A percentile compares a stretch with the other conserved stretches of the same genome.
Conservation (phyloP, 2,113 vertebrate species). For the Calonectris borealis region DNA sequence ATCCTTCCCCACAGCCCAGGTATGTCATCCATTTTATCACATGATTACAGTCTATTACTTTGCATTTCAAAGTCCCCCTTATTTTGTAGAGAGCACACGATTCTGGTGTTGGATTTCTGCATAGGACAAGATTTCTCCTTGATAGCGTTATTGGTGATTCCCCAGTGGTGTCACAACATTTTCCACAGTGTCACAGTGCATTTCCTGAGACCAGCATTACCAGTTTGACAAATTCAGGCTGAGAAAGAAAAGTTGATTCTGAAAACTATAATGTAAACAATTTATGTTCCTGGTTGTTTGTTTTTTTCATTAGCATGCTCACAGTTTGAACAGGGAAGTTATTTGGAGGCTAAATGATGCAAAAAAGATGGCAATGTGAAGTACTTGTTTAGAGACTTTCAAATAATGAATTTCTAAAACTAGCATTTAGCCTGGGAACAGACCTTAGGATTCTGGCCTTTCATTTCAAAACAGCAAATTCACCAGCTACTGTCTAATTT, state of each 20-base stretch:
- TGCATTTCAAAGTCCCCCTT: neutral
- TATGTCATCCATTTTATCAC: neutral
- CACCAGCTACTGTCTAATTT: neutral
- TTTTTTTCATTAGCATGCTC: neutral
- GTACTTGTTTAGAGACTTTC: neutral
- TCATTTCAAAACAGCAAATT: neutral
- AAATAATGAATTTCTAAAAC: neutral
- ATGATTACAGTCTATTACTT: neutral
- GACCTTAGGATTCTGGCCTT: neutral
- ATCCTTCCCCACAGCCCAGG: neutral
- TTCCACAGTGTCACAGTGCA: neutral
- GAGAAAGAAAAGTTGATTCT: neutral
- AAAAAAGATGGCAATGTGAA: neutral
- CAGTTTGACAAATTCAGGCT: neutral
- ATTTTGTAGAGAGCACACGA: neutral
- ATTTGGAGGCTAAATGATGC: neutral
- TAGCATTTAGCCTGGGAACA: neutral
- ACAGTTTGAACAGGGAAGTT: neutral
- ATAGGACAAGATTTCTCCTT: neutral
- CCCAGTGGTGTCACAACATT: neutral
- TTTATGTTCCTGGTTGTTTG: neutral
- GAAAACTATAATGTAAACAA: neutral
- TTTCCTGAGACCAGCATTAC: neutral
- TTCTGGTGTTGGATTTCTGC: neutral
- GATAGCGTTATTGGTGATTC: neutral